A percentile compares a stretch with the other conserved stretches of the same genome.
These are phyloP conservation scores for Fulmarus glacialis DNA, from an alignment of 2,113 vertebrate species.

Conservation along the genomic window DNA sequence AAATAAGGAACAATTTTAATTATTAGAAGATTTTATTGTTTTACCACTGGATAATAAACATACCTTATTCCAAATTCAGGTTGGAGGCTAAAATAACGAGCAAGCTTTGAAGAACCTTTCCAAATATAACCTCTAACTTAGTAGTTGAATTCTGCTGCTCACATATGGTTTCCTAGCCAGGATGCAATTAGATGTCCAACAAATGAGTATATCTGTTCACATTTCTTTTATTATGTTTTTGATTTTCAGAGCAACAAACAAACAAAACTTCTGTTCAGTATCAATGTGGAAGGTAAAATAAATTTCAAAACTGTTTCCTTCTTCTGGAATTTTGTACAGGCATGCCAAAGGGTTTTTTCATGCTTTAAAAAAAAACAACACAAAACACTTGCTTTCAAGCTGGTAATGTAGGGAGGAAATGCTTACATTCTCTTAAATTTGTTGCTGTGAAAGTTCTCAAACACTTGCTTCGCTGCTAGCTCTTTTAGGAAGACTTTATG, in stretches of 20 bases:
- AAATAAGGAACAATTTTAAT: not conserved
- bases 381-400: not conserved
- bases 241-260: conserved; percentile 7
- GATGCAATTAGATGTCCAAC: not conserved
- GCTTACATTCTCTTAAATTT: not conserved
- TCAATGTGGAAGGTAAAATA: not conserved
- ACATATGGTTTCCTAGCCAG: not conserved
- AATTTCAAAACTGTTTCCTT: not conserved
- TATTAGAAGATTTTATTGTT: not conserved
- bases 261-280: not conserved
- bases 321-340: not conserved
- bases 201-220: not conserved
- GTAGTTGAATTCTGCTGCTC: not conserved
- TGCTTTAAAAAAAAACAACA: not conserved
- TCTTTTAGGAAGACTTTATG: not conserved
- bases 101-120: not conserved
- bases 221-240: not conserved
- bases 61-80: not conserved
- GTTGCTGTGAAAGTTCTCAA: not conserved
- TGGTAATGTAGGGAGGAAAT: not conserved
- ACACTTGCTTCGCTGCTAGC: not conserved
- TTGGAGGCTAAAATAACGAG: not conserved
- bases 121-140: not conserved
- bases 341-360: not conserved
- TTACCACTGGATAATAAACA: not conserved